Evolutionary conservation across 2,113 vertebrate genomes (phyloP), one percentile per base, ranked within the genome.

Genomic region (Colius striatus): DNA sequence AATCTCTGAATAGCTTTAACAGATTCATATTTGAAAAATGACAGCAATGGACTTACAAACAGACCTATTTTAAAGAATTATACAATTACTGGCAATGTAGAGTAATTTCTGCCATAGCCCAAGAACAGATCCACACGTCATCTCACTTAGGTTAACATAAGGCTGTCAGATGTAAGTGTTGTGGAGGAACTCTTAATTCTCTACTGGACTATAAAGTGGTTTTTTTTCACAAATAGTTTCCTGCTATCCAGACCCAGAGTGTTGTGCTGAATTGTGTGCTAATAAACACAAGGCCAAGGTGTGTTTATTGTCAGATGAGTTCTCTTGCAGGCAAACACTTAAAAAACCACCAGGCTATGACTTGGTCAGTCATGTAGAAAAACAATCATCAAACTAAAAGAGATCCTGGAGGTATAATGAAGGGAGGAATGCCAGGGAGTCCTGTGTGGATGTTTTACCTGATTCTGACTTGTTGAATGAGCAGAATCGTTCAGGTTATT

Each of bases 361-460:
- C 63, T 87, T 95, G 60, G 73, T 34, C 85, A 84, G n/a, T 93
- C 92, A 81, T 45, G 76, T 48, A 77, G 76, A 71, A 94, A 92
- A 92, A 50, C 43, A 88, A 8, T 55, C 29, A 63, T 76, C 43
- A 90, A 83, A 83, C 4, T 19, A 45, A 71, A 63, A 57, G 27
- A 5, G 29, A 1, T 48, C 86, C 75, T 77, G 57, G 65, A 67
- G 45, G 2, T 76, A 29, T 57, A 72, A 48, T 79, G 78, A 88
- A 79, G 8, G 48, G 67, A 71, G 63, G 11, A n/a, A 66, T 1
- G 1, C 75, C 79, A 77, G 30, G 54, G 55, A 71, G 22, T 26
- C 29, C 12, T 48, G 26, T 2, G 1, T 63, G 53, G 32, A 41
- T 78, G 53, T 41, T 84, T 92, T 90, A 81, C 19, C 57, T 75